A percentile compares a stretch with the other conserved stretches of the same genome.
These are phyloP conservation scores for Orchesella flavescens DNA, from an alignment of 2,888 invertebrate species.

Conservation along the genomic window DNA sequence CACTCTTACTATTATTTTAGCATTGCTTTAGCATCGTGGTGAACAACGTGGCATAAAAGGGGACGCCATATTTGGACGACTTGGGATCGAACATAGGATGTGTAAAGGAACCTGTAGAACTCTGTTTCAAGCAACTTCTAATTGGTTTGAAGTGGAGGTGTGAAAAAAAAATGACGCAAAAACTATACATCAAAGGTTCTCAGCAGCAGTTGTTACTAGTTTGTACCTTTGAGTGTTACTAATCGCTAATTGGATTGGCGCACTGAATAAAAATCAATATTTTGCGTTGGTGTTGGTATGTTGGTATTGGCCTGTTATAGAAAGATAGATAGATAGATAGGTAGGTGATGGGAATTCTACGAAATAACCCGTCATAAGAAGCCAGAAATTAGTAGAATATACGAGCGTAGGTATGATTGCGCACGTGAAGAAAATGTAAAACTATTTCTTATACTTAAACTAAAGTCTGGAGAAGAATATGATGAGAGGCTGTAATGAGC, in stretches of 20 bases:
- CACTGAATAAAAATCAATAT: constrained; percentile 25
- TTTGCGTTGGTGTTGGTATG: background rate
- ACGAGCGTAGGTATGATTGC: background rate
- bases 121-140: constrained; percentile 5
- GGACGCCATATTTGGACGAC: too few relatives aligned
- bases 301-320: constrained; percentile 6
- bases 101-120: too few relatives aligned
- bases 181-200: background rate
- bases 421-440: constrained; percentile 43
- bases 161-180: background rate
- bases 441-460: too few relatives aligned
- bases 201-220: constrained; percentile 4
- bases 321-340: background rate
- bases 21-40: too few relatives aligned
- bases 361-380: background rate
- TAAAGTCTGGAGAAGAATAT: background rate
- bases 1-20: too few relatives aligned
- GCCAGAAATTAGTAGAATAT: background rate
- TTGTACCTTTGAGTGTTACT: constrained; percentile 28
- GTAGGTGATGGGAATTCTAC: background rate
- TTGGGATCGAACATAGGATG: too few relatives aligned
- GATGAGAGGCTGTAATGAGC: constrained; percentile 14
- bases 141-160: constrained; percentile 15
- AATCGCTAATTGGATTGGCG: background rate
- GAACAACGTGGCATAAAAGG: too few relatives aligned